Conservation (phyloP, 53 echinoderm and acorn worm genomes). For the Mesocentrotus franciscanus region DNA sequence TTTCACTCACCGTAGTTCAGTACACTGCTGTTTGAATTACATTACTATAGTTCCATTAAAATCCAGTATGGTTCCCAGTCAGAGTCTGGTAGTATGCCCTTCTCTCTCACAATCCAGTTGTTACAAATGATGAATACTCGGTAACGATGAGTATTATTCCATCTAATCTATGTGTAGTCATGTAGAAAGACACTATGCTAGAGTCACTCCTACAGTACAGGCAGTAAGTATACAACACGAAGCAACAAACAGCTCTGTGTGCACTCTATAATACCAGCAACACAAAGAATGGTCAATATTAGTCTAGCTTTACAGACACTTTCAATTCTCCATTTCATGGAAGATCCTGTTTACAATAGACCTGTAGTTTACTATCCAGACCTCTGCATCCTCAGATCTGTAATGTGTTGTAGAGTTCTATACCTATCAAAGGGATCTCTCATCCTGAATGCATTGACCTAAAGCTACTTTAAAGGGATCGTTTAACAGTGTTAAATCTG, state of each 20-base stretch:
- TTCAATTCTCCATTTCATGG: not conserved
- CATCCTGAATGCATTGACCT: no score
- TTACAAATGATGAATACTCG: not conserved
- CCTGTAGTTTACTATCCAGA: not conserved
- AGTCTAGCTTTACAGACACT: conserved; percentile 3
- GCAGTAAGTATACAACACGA: not conserved
- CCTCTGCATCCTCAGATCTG: not conserved
- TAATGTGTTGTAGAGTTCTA: not conserved
- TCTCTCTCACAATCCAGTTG: not conserved
- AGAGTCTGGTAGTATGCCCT: not conserved
- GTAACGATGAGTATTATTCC: conserved; percentile 9
- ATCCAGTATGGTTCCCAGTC: not conserved
- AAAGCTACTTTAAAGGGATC: no score
- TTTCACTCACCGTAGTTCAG: conserved; percentile 5
- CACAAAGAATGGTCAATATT: not conserved
- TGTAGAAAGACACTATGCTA: not conserved
- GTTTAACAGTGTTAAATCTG: no score
- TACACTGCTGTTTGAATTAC: not conserved
- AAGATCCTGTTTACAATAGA: not conserved
- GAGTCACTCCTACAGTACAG: not conserved
- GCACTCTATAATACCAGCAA: not conserved
- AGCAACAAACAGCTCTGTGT: not conserved
- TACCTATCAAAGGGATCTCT: no score
- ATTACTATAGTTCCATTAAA: not conserved
- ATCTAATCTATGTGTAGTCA: conserved; percentile 3